These are phyloP conservation scores for Gallinago paraguaiae DNA, from an alignment of 2,113 vertebrate genomes.

Conservation along the genomic window DNA sequence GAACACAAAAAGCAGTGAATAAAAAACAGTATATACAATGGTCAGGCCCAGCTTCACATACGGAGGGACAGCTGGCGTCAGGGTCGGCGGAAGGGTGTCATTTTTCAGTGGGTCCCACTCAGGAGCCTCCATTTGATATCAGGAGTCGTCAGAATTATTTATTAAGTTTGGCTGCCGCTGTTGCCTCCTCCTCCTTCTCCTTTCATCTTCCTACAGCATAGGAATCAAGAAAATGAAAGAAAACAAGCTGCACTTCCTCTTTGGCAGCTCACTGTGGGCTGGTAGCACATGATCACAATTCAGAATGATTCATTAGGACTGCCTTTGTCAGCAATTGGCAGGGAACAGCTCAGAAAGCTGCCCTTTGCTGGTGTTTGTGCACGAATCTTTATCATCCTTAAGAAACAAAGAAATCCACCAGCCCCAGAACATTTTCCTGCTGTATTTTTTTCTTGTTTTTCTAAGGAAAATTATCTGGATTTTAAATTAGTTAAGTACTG, in stretches of 20 bases:
- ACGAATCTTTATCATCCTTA: background rate
- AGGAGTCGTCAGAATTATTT: conserved; percentile 53
- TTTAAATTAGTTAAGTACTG: conserved; percentile 24
- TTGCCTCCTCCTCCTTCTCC: conserved; percentile 55
- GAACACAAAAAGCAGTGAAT: conserved; percentile 92
- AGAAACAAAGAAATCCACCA: conserved; percentile 20
- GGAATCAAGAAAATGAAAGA: conserved; percentile 72
- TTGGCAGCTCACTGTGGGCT: conserved; percentile 73
- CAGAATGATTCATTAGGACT: conserved; percentile 70
- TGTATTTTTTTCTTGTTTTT: background rate
- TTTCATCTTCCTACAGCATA: conserved; percentile 70
- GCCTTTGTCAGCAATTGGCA: conserved; percentile 81
- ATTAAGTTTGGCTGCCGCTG: conserved; percentile 54
- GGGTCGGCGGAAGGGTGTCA: conserved; percentile 83
- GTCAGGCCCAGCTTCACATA: conserved; percentile 93
- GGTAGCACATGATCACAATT: conserved; percentile 77
- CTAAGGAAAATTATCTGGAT: background rate
- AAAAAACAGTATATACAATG: conserved; percentile 90
- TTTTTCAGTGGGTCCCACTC: conserved; percentile 78
- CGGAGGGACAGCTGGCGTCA: conserved; percentile 88
- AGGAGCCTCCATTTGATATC: conserved; percentile 72
- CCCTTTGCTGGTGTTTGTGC: conserved; percentile 41
- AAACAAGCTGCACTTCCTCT: conserved; percentile 87
- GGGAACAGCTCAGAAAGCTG: conserved; percentile 57
- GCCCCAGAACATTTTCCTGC: background rate